Evolutionary conservation across 2,113 vertebrate genomes (phyloP).

Genomic region (Grus americana): DNA sequence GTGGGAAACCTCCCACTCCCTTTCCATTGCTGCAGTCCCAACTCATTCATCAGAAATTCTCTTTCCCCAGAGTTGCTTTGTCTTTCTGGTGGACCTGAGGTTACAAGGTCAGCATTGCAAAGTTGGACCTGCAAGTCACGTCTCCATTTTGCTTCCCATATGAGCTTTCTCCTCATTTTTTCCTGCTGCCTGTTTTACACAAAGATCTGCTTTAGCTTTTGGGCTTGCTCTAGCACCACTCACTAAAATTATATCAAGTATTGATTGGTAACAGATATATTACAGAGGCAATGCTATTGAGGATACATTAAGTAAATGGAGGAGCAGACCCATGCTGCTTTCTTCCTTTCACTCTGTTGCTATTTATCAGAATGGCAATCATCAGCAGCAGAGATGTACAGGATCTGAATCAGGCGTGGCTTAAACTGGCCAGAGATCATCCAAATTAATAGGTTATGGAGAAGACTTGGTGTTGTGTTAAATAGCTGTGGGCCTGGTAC

Average conservation of each 20-base stretch:
- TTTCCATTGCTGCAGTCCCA: not conserved
- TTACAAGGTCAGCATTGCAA: not conserved
- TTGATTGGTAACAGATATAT: not conserved
- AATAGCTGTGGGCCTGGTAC: not conserved
- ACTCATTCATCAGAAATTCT: not conserved
- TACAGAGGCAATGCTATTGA: not conserved
- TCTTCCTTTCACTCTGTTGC: not conserved
- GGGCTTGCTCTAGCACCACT: not conserved
- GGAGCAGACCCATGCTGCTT: not conserved
- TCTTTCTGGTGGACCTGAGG: not conserved
- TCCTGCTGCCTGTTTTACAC: not conserved
- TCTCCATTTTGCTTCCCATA: not conserved
- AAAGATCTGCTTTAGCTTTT: not conserved
- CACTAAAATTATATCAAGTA: not conserved
- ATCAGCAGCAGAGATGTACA: not conserved
- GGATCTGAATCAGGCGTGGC: not conserved
- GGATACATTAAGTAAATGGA: slow-evolving; percentile 8
- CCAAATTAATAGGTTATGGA: not conserved
- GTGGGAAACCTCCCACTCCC: not conserved
- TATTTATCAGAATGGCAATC: not conserved
- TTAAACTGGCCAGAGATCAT: not conserved
- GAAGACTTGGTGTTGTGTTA: not conserved
- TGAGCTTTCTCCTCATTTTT: not conserved
- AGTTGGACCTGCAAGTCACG: not conserved
- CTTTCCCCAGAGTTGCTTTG: not conserved